These are phyloP conservation scores for Myanophis thanlyinensis DNA, from an alignment of 2,113 vertebrate genomes.

Conservation along the genomic window DNA sequence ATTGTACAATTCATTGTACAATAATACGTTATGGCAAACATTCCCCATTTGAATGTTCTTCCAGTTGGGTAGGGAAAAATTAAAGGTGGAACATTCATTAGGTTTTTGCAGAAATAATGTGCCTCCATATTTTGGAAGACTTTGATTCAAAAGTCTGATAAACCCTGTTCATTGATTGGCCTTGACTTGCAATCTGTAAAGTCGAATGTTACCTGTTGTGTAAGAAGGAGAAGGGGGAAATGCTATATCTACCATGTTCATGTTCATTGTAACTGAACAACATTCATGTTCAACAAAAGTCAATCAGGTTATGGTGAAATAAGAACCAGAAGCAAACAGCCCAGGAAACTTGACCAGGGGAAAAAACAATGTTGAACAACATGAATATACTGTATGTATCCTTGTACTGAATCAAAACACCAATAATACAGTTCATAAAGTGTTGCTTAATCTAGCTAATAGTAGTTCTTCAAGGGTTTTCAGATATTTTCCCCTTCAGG, in stretches of 20 bases:
- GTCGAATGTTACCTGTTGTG: neutral
- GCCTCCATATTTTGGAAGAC: neutral
- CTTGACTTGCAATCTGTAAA: neutral
- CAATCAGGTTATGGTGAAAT: neutral
- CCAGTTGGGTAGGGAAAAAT: neutral
- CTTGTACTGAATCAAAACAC: neutral
- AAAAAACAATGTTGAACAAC: neutral
- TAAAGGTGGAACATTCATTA: neutral
- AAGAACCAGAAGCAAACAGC: neutral
- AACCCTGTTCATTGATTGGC: neutral
- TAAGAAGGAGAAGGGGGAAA: neutral
- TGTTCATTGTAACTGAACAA: neutral
- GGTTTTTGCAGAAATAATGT: neutral
- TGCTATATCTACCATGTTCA: neutral
- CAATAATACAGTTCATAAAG: neutral
- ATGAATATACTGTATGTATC: neutral
- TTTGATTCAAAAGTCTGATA: neutral
- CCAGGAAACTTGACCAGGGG: neutral
- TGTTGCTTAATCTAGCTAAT: neutral
- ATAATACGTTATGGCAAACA: neutral
- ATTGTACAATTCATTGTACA: no score
- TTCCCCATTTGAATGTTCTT: neutral
- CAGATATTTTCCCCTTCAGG: neutral
- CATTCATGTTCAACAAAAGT: neutral
- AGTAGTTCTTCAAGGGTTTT: neutral